Evolutionary conservation across 1,140 invertebrate species (phyloP), one percentile per base, ranked within the genome.

Genomic region (Aricia agestis): DNA sequence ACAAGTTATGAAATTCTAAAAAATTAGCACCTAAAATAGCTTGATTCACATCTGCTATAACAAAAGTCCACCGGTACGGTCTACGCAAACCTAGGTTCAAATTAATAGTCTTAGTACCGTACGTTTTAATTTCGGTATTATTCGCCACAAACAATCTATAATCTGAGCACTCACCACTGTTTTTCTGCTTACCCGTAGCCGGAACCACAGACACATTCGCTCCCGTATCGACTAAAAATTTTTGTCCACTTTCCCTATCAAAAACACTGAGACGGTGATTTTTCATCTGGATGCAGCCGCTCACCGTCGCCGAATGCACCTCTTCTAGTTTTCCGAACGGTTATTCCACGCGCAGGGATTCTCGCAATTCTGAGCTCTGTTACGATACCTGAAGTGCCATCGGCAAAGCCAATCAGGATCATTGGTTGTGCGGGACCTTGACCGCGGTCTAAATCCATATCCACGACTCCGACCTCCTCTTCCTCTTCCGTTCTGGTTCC

Each of bases 131-230:
- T 72, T 75, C 65, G 6, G 68, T 68, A 11, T 66, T 66, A 36
- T 75, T 75, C 0, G 74, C 74, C 18, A 69, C 74, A 31, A 72
- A 75, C 2, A 75, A 18, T 42, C 57, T 72, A 67, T 72, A 72
- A 11, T 67, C 42, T 11, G 25, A 58, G 59, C 52, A 72, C 70
- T 67, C 13, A 59, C 11, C 18, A 52, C 15, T 67, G n/a, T 32
- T 41, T 57, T 57, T 57, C 13, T 57, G 13, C n/a, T 15, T 15
- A 57, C 52, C 13, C n/a, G 52, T 57, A 15, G 52, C 52, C 18
- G 66, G 52, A 15, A 57, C 10, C n/a, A 57, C 52, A 5, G 52
- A 57, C 4, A 57, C n/a, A 57, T 57, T 57, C 6, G 52, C 52
- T 57, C 52, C 52, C 13, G 52, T 57, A 17, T 57, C 52, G 11